A percentile compares a stretch with the other conserved stretches of the same genome.
Conservation (phyloP, 2,888 invertebrate genomes). For the Liopterus haemorrhoidalis region DNA sequence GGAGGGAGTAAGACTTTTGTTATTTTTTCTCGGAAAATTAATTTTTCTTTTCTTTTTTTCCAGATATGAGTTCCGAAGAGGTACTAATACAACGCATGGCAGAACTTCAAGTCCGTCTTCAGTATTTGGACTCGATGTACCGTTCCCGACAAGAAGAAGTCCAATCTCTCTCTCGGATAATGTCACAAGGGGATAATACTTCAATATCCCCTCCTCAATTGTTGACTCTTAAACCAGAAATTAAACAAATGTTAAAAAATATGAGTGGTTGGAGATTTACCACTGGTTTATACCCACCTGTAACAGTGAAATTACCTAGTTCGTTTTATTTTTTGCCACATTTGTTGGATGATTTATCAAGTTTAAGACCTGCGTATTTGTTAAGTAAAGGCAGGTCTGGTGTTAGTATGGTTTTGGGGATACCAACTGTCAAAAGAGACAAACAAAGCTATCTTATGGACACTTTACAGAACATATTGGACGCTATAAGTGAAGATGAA, state of each 20-base stretch:
- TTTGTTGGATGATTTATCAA: slow-evolving; percentile 69
- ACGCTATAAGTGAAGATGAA: slow-evolving; percentile 66
- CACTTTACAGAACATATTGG: slow-evolving; percentile 77
- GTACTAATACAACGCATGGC: slow-evolving; percentile 64
- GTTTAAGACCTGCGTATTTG: slow-evolving; percentile 71
- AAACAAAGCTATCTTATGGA: slow-evolving; percentile 81
- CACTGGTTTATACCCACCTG: slow-evolving; percentile 44
- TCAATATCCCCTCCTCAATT: slow-evolving; percentile 19
- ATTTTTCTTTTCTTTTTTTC: slow-evolving; percentile 35
- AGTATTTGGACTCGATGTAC: slow-evolving; percentile 74
- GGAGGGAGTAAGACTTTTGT: too few relatives aligned
- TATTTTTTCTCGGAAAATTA: too few relatives aligned
- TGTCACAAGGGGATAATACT: slow-evolving; percentile 43
- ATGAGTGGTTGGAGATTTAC: slow-evolving; percentile 41
- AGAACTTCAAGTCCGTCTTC: slow-evolving; percentile 70
- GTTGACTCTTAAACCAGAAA: slow-evolving; percentile 45
- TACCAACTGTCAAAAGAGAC: slow-evolving; percentile 85
- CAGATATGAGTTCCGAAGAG: slow-evolving; percentile 61
- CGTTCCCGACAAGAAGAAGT: slow-evolving; percentile 71
- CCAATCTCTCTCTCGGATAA: slow-evolving; percentile 60
- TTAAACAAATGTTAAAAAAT: slow-evolving; percentile 44
- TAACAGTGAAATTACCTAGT: slow-evolving; percentile 64
- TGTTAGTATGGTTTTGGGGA: slow-evolving; percentile 77
- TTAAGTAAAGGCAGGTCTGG: slow-evolving; percentile 67
- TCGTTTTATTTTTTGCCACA: slow-evolving; percentile 84